phyloP scores from a whole-genome alignment of 2,797 vertebrate genomes.

The Myotis myotis region DNA sequence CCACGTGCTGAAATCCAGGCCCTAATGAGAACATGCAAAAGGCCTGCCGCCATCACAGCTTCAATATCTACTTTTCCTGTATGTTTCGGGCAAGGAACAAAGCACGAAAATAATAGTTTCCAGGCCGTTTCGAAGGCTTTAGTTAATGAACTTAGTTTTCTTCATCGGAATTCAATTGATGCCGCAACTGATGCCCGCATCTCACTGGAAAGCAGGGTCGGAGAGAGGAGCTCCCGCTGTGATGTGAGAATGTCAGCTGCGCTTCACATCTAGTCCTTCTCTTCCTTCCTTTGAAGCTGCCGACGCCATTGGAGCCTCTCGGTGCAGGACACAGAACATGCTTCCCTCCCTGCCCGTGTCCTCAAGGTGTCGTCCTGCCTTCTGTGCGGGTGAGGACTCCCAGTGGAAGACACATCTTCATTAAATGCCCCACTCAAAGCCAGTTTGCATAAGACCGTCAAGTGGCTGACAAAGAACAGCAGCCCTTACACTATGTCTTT shows the following conservation, averaged over 20 bases:
- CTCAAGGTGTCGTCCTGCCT: not conserved
- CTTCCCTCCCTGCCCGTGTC: not conserved
- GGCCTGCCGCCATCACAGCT: not conserved
- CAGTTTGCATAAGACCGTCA: not conserved
- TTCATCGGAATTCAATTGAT: not conserved
- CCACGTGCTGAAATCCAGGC: not conserved
- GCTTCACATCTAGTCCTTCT: not conserved
- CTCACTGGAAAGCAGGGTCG: not conserved
- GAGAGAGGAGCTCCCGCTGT: not conserved
- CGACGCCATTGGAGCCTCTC: not conserved
- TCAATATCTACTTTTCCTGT: not conserved
- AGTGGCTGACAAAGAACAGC: not conserved
- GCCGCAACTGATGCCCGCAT: not conserved
- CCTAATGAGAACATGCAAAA: slow-evolving; percentile 47
- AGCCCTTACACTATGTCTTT: fast-evolving
- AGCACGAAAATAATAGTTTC: slow-evolving; percentile 52
- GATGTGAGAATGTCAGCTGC: not conserved
- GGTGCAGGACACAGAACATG: not conserved
- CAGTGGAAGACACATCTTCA: not conserved
- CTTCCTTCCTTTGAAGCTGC: slow-evolving; percentile 18
- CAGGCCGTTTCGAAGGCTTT: slow-evolving; percentile 22
- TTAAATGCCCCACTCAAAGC: not conserved
- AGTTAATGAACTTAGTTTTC: slow-evolving; percentile 64
- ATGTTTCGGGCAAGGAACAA: slow-evolving; percentile 39
- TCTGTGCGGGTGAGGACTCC: not conserved